A percentile compares a stretch with the other conserved stretches of the same genome.
phyloP scores from a whole-genome alignment of 2,888 invertebrate species.

The Capitulum mitella region DNA sequence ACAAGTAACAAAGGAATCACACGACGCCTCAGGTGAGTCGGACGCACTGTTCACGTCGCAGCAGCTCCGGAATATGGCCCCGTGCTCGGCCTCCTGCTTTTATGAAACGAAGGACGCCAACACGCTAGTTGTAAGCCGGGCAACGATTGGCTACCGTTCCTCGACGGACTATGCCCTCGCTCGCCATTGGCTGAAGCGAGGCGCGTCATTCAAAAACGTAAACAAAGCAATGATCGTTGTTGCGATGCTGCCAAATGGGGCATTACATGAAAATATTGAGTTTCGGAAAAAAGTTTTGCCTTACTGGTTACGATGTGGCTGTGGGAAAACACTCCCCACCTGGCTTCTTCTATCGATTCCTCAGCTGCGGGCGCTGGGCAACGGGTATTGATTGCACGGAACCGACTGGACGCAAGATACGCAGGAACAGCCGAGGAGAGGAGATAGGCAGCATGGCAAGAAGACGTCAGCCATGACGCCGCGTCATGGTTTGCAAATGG shows the following conservation, averaged over 20 bases:
- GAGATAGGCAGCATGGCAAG: no score
- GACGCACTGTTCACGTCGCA: not conserved
- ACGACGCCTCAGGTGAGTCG: not conserved
- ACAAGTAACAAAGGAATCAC: not conserved
- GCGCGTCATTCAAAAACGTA: conserved; percentile 20
- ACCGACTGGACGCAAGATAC: not conserved
- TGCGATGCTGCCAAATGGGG: not conserved
- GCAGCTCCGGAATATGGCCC: not conserved
- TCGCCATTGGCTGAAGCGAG: not conserved
- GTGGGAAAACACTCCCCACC: not conserved
- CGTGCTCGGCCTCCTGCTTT: not conserved
- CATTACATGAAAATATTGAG: not conserved
- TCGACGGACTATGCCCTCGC: not conserved
- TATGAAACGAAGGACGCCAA: conserved; percentile 24
- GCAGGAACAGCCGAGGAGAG: not conserved
- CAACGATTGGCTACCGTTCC: not conserved
- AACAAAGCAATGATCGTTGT: not conserved
- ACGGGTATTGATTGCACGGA: not conserved
- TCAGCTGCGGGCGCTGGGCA: not conserved
- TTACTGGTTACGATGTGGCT: no score
- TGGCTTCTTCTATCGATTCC: not conserved
- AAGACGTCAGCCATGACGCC: no score
- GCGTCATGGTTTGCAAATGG: no score
- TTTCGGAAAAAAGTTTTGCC: not conserved
- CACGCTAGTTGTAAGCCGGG: not conserved